Percentiles rank a stretch among this genome's conserved stretches.
Evolutionary conservation across 1,140 invertebrate genomes (phyloP).

Genomic region (Drosophila arawakana): DNA sequence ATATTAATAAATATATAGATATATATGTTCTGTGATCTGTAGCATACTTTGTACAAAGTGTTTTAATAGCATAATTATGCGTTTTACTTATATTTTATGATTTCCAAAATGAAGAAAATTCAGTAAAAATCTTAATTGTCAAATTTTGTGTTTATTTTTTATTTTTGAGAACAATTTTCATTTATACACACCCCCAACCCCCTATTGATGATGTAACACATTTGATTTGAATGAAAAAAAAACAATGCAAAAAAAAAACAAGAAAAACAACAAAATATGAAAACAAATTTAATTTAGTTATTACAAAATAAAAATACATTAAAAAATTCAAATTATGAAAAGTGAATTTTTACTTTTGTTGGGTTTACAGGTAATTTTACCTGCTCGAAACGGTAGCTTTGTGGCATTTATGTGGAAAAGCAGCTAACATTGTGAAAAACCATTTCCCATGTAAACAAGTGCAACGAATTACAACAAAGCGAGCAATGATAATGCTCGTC

Average conservation of each 20-base stretch:
- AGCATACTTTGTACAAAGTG: constrained; percentile 84
- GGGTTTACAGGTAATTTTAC: constrained; percentile 32
- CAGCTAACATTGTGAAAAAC: constrained; percentile 47
- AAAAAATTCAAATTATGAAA: constrained; percentile 37
- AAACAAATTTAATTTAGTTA: constrained; percentile 50
- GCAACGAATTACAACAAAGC: constrained; percentile 63
- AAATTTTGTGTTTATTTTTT: constrained; percentile 40
- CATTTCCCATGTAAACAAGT: constrained; percentile 80
- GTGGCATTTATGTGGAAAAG: constrained; percentile 52
- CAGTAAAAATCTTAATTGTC: constrained; percentile 27
- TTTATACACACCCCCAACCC: not conserved
- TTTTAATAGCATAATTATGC: constrained; percentile 81
- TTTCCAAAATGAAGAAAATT: constrained; percentile 48
- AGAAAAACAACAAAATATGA: constrained; percentile 47
- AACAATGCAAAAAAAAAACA: constrained; percentile 16
- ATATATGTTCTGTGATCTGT: constrained; percentile 84
- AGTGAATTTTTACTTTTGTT: constrained; percentile 12
- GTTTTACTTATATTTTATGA: constrained; percentile 64
- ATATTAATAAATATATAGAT: constrained; percentile 67
- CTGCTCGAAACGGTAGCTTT: constrained; percentile 42
- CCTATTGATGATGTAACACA: constrained; percentile 51
- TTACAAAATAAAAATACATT: constrained; percentile 60
- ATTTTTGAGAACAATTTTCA: not conserved
- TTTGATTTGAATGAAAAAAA: constrained; percentile 18
- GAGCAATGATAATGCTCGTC: constrained; percentile 52